These are phyloP conservation scores for Bhutanitis thaidina DNA, from an alignment of 2,888 invertebrate species.

Conservation along the genomic window DNA sequence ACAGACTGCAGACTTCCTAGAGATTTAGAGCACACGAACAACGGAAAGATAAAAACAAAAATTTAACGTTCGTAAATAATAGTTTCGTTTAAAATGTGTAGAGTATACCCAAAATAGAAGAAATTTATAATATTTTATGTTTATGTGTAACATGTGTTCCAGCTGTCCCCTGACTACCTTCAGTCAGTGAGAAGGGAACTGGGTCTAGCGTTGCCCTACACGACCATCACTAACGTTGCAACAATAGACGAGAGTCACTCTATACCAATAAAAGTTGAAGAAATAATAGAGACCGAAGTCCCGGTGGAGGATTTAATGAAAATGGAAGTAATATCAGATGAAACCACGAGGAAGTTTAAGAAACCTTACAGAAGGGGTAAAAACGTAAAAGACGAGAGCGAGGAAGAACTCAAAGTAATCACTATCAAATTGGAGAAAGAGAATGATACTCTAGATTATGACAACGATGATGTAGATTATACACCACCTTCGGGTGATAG, in stretches of 20 bases:
- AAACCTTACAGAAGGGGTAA: not conserved
- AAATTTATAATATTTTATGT: too few relatives aligned
- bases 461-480: conserved; percentile 18
- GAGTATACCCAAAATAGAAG: too few relatives aligned
- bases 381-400: conserved; percentile 1
- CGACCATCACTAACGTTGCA: not conserved
- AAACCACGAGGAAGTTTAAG: not conserved
- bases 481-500: not conserved
- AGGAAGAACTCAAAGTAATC: conserved; percentile 6
- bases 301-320: too few relatives aligned
- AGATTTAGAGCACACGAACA: too few relatives aligned
- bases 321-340: too few relatives aligned
- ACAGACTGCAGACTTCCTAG: too few relatives aligned
- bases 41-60: too few relatives aligned
- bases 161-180: conserved; percentile 5
- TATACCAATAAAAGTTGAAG: not conserved
- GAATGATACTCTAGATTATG: conserved; percentile 14
- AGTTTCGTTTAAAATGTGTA: too few relatives aligned
- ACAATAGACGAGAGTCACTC: not conserved
- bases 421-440: conserved; percentile 1
- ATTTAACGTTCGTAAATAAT: too few relatives aligned
- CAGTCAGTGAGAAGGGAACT: conserved; percentile 18
- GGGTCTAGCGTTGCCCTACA: not conserved
- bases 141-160: not conserved
- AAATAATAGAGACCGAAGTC: not conserved